phyloP scores from a whole-genome alignment of 2,888 invertebrate genomes.

The Scotopteryx bipunctaria region DNA sequence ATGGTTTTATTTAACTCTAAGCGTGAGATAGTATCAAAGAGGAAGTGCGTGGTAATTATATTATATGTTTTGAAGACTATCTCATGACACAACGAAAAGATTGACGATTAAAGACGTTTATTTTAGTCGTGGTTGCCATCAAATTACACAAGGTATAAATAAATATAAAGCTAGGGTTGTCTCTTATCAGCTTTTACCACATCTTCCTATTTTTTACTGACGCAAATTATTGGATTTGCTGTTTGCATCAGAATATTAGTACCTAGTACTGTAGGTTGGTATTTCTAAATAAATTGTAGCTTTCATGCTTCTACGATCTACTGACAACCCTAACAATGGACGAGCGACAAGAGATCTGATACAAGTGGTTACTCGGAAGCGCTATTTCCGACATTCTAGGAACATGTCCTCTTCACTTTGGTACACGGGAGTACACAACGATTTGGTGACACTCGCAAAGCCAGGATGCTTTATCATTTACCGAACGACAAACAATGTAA shows the following conservation, averaged over 20 bases:
- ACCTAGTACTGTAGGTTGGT: no score
- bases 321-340: slow-evolving; percentile 34
- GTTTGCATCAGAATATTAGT: no score
- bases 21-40: slow-evolving; percentile 36
- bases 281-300: no score
- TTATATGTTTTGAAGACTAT: slow-evolving; percentile 36
- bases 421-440: background rate
- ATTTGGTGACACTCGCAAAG: slow-evolving; percentile 4
- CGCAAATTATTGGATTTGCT: no score
- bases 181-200: background rate
- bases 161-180: slow-evolving; percentile 44
- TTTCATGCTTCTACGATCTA: no score
- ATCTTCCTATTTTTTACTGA: no score
- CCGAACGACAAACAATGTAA: background rate
- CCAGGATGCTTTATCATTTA: slow-evolving; percentile 4
- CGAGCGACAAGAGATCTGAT: slow-evolving; percentile 69
- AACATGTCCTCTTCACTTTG: slow-evolving; percentile 59
- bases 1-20: slow-evolving; percentile 38
- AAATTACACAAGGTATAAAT: slow-evolving; percentile 57
- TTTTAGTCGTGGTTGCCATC: slow-evolving; percentile 54
- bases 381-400: slow-evolving; percentile 77
- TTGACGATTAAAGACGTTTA: slow-evolving; percentile 39
- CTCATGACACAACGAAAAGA: slow-evolving; percentile 37
- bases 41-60: slow-evolving; percentile 39
- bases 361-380: slow-evolving; percentile 75